Base-by-base conservation (phyloP, 1,140 invertebrate genomes). In the Battus philenor region DNA sequence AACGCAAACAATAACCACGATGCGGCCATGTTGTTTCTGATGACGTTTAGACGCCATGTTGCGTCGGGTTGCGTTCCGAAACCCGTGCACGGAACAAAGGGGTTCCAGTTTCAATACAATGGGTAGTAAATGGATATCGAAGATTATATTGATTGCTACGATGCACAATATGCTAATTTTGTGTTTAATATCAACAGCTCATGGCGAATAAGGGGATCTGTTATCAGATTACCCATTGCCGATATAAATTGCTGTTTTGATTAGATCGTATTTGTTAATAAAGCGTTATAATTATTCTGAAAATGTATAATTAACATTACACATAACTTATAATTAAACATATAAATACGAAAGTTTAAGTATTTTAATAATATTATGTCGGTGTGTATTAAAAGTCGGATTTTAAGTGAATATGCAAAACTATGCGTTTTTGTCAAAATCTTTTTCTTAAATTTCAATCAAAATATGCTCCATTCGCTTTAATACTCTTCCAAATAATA, bases 21-120 rank as follows among this genome's bases (percentile, higher is more conserved):
- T 32, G 36, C 59, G 47, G 71, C 71, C 74, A 75, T 78, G 41
- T 70, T 77, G 67, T 44, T 47, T 59, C 38, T 47, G 39, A 55
- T 77, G 70, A 77, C 70, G 73, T 77, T 70, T 60, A 31, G 63
- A 59, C 53, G 65, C 74, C 74, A 78, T 78, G 52, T 77, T 78
- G 68, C 49, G 54, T 74, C 68, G 59, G 41, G 55, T 77, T 72
- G 59, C 59, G 59, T 63, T 64, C 50, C 47, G 50, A 53, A 64
- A 59, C 50, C 51, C 46, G 44, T 51, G 31, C 49, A 50, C 30
- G 50, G 57, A 73, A 75, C 71, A 75, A 75, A 75, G 67, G 69
- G 58, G 39, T 17, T 52, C 52, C 47, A 57, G 38, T 41, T 56
- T 65, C 46, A 60, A 59, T 54, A 74, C 63, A 77, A 74, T 74